Percentiles rank a stretch among this genome's conserved stretches.
Conservation (phyloP, 1,140 invertebrate species). For the Protaetia brevitarsis region DNA sequence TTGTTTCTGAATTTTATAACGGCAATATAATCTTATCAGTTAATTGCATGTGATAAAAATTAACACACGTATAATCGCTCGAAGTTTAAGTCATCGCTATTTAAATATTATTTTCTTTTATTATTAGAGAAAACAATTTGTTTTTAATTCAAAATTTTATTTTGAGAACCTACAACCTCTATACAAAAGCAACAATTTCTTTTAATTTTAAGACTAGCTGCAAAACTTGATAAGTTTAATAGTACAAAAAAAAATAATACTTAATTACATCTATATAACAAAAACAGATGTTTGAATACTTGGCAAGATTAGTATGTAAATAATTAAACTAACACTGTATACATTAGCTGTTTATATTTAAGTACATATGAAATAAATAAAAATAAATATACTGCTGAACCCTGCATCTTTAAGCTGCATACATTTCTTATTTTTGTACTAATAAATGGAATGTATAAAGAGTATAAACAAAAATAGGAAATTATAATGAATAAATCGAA, state of each 20-base stretch:
- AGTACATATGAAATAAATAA: conserved; percentile 10
- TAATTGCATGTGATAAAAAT: conserved; percentile 5
- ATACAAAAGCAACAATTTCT: not conserved
- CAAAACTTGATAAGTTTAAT: not conserved
- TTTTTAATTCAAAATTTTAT: conserved; percentile 9
- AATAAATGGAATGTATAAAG: conserved; percentile 5
- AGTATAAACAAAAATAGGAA: conserved; percentile 6
- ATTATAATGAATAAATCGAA: no score
- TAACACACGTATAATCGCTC: not conserved
- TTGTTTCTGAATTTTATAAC: not conserved
- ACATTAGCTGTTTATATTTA: not conserved
- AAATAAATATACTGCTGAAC: conserved; percentile 16
- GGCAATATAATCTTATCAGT: not conserved
- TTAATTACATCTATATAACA: not conserved
- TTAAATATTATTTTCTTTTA: no score
- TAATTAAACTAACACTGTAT: not conserved
- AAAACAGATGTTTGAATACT: not conserved
- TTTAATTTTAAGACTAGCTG: not conserved
- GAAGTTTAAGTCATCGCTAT: no score
- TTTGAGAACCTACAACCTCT: conserved; percentile 2
- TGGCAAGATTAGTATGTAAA: conserved; percentile 13
- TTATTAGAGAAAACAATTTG: not conserved
- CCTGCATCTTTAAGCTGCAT: conserved; percentile 5
- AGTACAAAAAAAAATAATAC: not conserved
- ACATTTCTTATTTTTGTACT: conserved; percentile 6